A percentile compares a stretch with the other conserved stretches of the same genome.
These are phyloP conservation scores for Galago senegalensis DNA, from an alignment of 2,797 vertebrate genomes.

Conservation along the genomic window DNA sequence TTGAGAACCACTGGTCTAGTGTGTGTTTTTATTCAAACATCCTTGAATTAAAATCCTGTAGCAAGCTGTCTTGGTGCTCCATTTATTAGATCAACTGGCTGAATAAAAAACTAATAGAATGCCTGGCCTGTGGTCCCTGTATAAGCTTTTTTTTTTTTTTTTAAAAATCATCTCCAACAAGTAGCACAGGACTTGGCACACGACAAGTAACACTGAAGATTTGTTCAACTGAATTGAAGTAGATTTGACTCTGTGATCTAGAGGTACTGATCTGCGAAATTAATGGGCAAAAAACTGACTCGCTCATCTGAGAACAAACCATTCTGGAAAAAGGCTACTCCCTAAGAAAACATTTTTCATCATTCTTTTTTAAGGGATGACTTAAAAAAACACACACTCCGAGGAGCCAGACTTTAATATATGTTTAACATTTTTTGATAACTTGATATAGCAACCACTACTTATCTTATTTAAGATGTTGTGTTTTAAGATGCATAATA, in stretches of 20 bases:
- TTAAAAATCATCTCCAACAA: background rate
- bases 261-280: constrained; percentile 33
- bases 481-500: background rate
- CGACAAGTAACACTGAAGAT: background rate
- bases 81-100: background rate
- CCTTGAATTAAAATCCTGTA: background rate
- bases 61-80: background rate
- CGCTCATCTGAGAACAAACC: constrained; percentile 21
- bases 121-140: background rate
- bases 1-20: background rate
- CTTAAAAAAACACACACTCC: background rate
- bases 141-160: background rate
- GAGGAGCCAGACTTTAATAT: constrained; percentile 12
- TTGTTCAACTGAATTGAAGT: background rate
- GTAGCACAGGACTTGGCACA: background rate
- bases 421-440: background rate
- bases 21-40: background rate
- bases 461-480: constrained; percentile 12
- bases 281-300: constrained; percentile 7
- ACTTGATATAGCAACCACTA: background rate
- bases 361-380: background rate
- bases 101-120: background rate
- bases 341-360: constrained; percentile 34
- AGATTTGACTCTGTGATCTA: constrained; percentile 30
- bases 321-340: constrained; percentile 53